Percentiles rank a stretch among this genome's conserved stretches.
phyloP scores from a whole-genome alignment of 2,113 vertebrate genomes.

The Ceyx melanurus region DNA sequence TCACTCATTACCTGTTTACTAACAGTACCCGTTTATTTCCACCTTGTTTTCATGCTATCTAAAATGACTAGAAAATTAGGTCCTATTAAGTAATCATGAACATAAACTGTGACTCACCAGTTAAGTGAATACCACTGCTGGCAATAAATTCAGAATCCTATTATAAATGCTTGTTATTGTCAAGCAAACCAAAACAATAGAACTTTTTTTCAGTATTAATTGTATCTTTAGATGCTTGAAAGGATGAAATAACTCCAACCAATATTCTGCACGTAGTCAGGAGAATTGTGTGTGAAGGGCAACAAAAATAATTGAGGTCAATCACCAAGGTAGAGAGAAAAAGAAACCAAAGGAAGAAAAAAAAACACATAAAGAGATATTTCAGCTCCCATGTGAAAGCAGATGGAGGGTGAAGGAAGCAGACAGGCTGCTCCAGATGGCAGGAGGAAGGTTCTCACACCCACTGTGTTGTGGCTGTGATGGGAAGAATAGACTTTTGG shows the following conservation, averaged over 20 bases:
- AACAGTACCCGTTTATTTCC: neutral
- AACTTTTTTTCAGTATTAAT: slow-evolving; percentile 50
- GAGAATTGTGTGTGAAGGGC: neutral
- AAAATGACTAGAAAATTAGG: slow-evolving; percentile 64
- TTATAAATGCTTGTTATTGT: slow-evolving; percentile 38
- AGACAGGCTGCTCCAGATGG: slow-evolving; percentile 66
- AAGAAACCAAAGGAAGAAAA: neutral
- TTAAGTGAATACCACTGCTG: slow-evolving; percentile 47
- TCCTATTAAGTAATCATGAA: slow-evolving; percentile 64
- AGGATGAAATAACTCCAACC: slow-evolving; percentile 14
- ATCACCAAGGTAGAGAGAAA: neutral
- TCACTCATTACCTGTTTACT: slow-evolving; percentile 56
- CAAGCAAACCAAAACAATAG: slow-evolving; percentile 47
- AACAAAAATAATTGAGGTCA: slow-evolving; percentile 31
- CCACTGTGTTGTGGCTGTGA: slow-evolving; percentile 62
- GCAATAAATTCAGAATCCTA: slow-evolving; percentile 49
- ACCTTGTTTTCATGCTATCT: slow-evolving; percentile 53
- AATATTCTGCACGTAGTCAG: neutral
- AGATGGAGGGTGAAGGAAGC: slow-evolving; percentile 67
- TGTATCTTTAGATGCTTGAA: neutral
- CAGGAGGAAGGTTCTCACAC: slow-evolving; percentile 44
- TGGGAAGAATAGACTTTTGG: slow-evolving; percentile 28
- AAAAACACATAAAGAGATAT: neutral
- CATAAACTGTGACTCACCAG: slow-evolving; percentile 56
- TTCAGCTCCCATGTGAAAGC: slow-evolving; percentile 30